Base-by-base conservation (phyloP, 2,797 vertebrate genomes). In the Lagocephalus sceleratus region DNA sequence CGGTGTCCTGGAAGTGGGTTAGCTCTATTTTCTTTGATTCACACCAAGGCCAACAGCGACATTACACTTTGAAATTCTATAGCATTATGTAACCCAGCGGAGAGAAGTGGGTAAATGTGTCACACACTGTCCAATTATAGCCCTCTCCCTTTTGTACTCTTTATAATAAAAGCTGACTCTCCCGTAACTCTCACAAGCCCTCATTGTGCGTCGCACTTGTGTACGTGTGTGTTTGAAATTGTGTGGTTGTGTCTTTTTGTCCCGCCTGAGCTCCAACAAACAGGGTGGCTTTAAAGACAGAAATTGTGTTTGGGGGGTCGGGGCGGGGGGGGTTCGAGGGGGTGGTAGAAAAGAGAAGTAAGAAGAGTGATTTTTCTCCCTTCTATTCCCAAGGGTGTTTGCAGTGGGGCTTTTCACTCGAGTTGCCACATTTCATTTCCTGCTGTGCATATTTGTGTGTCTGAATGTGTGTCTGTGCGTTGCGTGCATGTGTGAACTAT, bases 401-500 rank as follows among this genome's bases (percentile, higher is more conserved):
- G 79, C 83, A 81, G 78, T 80, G 81, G 78, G 71, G 74, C 83
- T 86, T 89, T 85, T 91, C 86, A 87, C 77, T 84, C 52, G 68
- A 76, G 79, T 88, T 87, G 84, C 84, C 84, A 87, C 85, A 85
- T 87, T 89, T 90, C 82, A 88, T 89, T 90, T 89, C 84, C 86
- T 86, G 82, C 81, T 83, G 84, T 80, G 78, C 40, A 40, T 83
- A 44, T 82, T 67, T 80, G 70, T 78, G 76, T 72, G 68, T 65
- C 69, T 49, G 50, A 40, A 41, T 64, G 59, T 64, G 60, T 69
- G 68, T 74, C 46, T 57, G 67, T 60, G 64, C 51, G 51, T 62
- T 69, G 68, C 70, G 78, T 76, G 76, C 63, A 65, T 81, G 74
- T 79, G 81, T 79, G 80, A 84, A 75, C 82, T 84, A 85, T 89